These are phyloP conservation scores for Naso thynnoides DNA, from an alignment of 2,797 vertebrate genomes.

Conservation along the genomic window DNA sequence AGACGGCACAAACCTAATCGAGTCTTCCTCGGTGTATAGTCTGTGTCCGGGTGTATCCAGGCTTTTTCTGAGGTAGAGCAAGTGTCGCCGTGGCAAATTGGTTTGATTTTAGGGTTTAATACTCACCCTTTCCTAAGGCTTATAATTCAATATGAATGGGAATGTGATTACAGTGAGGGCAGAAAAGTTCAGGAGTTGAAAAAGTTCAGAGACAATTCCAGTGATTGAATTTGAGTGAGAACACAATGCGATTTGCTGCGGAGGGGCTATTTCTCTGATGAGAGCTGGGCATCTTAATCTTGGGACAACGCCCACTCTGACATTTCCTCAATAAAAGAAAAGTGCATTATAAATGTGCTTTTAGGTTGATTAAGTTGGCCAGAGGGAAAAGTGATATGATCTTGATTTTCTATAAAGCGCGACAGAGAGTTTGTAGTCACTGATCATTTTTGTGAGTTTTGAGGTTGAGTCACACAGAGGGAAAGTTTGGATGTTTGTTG, in stretches of 20 bases:
- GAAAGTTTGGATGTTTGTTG: neutral
- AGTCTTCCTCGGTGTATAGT: conserved; percentile 34
- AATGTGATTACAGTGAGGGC: conserved; percentile 63
- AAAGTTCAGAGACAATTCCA: conserved; percentile 66
- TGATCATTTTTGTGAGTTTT: conserved; percentile 34
- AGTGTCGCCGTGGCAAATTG: conserved; percentile 36
- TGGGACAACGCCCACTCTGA: conserved; percentile 50
- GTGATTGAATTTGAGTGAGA: conserved; percentile 71
- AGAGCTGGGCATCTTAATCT: conserved; percentile 67
- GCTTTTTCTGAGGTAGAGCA: conserved; percentile 30
- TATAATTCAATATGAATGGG: conserved; percentile 63
- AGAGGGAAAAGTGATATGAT: conserved; percentile 32
- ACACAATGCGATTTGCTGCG: conserved; percentile 69
- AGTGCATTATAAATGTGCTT: conserved; percentile 75
- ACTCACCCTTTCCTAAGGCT: conserved; percentile 29
- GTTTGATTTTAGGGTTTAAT: conserved; percentile 54
- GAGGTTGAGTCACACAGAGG: neutral
- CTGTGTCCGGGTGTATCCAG: conserved; percentile 8
- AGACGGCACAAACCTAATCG: conserved; percentile 44
- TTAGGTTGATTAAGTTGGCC: conserved; percentile 73
- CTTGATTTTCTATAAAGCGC: conserved; percentile 52
- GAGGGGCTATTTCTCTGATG: conserved; percentile 70
- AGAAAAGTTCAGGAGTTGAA: conserved; percentile 60
- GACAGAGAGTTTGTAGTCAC: conserved; percentile 14
- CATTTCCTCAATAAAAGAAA: conserved; percentile 68